These are phyloP conservation scores for Ecdyonurus torrentis DNA, from an alignment of 2,888 invertebrate species.

Conservation along the genomic window DNA sequence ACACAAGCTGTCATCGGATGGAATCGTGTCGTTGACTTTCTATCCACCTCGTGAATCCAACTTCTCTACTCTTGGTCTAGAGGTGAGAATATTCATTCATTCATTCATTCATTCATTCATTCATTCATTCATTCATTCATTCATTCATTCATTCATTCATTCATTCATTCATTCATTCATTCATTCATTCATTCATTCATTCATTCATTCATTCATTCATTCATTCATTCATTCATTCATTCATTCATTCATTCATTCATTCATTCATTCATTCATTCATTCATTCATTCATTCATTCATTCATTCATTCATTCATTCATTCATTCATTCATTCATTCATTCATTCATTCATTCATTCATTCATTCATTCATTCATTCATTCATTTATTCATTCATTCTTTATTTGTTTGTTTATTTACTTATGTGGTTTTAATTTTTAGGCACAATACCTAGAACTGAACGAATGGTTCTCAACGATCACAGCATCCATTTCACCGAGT, in stretches of 20 bases:
- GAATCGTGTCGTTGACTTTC: slow-evolving; percentile 43
- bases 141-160: neutral
- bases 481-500: slow-evolving; percentile 46
- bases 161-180: neutral
- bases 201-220: neutral
- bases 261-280: neutral
- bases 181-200: neutral
- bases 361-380: neutral
- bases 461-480: slow-evolving; percentile 55
- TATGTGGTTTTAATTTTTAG: slow-evolving; percentile 26
- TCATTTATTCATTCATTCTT: no score
- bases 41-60: slow-evolving; percentile 39
- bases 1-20: slow-evolving; percentile 40
- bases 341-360: neutral
- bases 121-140: neutral
- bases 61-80: slow-evolving; percentile 49
- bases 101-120: neutral
- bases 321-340: neutral
- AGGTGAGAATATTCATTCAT: slow-evolving; percentile 31
- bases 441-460: slow-evolving; percentile 65
- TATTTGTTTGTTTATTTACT: neutral
- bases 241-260: neutral
- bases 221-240: neutral
- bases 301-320: neutral
- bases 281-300: neutral